Evolutionary conservation across 2,888 invertebrate genomes (phyloP).

Genomic region (Noctua pronuba): DNA sequence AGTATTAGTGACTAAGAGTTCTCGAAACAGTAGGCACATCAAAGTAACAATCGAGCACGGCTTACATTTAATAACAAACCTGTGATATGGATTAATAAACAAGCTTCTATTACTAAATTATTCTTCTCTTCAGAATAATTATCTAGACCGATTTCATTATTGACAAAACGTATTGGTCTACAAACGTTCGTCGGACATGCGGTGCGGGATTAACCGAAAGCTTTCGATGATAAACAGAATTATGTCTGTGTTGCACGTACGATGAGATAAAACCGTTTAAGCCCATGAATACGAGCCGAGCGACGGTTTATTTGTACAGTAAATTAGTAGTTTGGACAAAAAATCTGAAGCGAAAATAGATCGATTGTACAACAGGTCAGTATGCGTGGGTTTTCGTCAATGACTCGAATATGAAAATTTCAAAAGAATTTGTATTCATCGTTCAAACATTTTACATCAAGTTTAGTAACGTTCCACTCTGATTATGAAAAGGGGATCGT

Average conservation of each 20-base stretch:
- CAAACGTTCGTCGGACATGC: slow-evolving; percentile 24
- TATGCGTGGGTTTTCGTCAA: slow-evolving; percentile 26
- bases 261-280: slow-evolving; percentile 40
- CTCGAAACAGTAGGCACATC: background rate
- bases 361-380: slow-evolving; percentile 24
- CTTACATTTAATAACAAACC: background rate
- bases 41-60: background rate
- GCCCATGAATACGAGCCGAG: slow-evolving; percentile 24
- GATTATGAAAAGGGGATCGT: slow-evolving; percentile 42
- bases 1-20: background rate
- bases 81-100: background rate
- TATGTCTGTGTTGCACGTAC: slow-evolving; percentile 38
- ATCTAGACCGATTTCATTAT: slow-evolving; percentile 40
- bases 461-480: slow-evolving; percentile 10
- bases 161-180: slow-evolving; percentile 36
- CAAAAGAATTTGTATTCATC: slow-evolving; percentile 54
- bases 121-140: slow-evolving; percentile 27
- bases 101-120: background rate
- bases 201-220: slow-evolving; percentile 43
- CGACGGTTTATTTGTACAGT: slow-evolving; percentile 26
- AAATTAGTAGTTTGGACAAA: slow-evolving; percentile 34
- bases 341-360: slow-evolving; percentile 23
- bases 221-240: slow-evolving; percentile 42
- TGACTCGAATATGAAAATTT: slow-evolving; percentile 35
- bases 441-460: slow-evolving; percentile 42